Evolutionary conservation across 2,888 invertebrate species (phyloP), one percentile per base, ranked within the genome.

Genomic region (Lumbricus terrestris): DNA sequence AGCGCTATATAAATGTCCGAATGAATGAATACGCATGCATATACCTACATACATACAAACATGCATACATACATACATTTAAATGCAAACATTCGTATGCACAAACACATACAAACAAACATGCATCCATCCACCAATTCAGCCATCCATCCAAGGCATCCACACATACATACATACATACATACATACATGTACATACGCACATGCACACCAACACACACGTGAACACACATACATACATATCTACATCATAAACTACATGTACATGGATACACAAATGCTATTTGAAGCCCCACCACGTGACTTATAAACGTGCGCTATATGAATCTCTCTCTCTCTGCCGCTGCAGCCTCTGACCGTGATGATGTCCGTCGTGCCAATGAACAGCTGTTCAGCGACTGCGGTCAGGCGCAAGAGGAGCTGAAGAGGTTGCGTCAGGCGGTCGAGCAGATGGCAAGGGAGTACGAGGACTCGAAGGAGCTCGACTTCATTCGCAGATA

Each of bases 401-500:
- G 93, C 85, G 93, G 93, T 88, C 92, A 92, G 20, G 91, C 93
- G 15, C 92, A 93, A 47, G 92, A 93, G 42, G 94, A 94, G 88
- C 93, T 93, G 90, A 94, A 94, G 92, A 92, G 93, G 54, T 92
- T 94, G 18, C 92, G 93, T 40, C 93, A 93, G 90, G 93, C 93
- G 1, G 93, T 94, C 35, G 94, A 94, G 38, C 93, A 93, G 90
- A 92, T 94, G 89, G 91, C 91, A n/a, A 91, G 97, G 96, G 98
- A 98, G 94, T 98, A 98, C 96, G 97, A 97, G 94, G 97, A 97
- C 95, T 97, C 98, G 90, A 98, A 98, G 95, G 96, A 97, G 94
- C 98, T 98, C 95, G 98, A 98, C 92, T 97, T 98, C 95, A 97
- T 98, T 94, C 97, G 98, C 42, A 97, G 98, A 89, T 99, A 99